Conservation (phyloP, 2,888 invertebrate genomes). For the Pycnomerus fuliginosus region DNA sequence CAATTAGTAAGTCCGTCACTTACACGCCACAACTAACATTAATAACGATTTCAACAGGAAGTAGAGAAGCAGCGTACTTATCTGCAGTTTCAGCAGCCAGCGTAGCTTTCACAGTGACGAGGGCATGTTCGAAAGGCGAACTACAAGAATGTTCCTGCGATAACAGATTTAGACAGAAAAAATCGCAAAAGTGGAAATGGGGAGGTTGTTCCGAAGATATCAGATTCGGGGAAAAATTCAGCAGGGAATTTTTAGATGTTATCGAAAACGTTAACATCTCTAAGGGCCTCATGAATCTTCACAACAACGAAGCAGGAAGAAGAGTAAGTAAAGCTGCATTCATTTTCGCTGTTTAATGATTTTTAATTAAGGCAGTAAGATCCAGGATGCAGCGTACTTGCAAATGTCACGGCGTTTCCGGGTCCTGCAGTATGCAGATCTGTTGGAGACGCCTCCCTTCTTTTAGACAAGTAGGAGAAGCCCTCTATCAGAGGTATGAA, state of each 20-base stretch:
- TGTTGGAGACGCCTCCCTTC: slow-evolving; percentile 85
- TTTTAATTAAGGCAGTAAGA: slow-evolving; percentile 60
- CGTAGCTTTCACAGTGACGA: slow-evolving; percentile 84
- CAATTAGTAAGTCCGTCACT: slow-evolving; percentile 70
- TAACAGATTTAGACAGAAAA: slow-evolving; percentile 56
- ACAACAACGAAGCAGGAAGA: slow-evolving; percentile 90
- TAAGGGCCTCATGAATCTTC: slow-evolving; percentile 82
- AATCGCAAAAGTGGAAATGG: slow-evolving; percentile 84
- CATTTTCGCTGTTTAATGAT: no score
- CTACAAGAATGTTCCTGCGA: slow-evolving; percentile 88
- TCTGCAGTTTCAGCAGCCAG: slow-evolving; percentile 88
- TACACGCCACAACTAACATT: slow-evolving; percentile 1
- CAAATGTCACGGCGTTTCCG: slow-evolving; percentile 93
- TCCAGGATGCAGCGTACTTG: slow-evolving; percentile 83
- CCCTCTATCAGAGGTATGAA: slow-evolving; percentile 77
- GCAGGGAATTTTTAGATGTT: slow-evolving; percentile 83
- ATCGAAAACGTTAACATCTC: slow-evolving; percentile 72
- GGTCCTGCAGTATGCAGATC: slow-evolving; percentile 85
- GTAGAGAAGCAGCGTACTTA: slow-evolving; percentile 86
- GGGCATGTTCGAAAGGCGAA: slow-evolving; percentile 84
- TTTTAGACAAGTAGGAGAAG: slow-evolving; percentile 75
- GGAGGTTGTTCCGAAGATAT: slow-evolving; percentile 93
- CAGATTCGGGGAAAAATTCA: slow-evolving; percentile 80
- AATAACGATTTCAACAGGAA: slow-evolving; percentile 60
- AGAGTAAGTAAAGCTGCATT: slow-evolving; percentile 59